Percentiles rank a stretch among this genome's conserved stretches.
Evolutionary conservation across 2,888 invertebrate species (phyloP).

Genomic region (Tryphoninae sp.): DNA sequence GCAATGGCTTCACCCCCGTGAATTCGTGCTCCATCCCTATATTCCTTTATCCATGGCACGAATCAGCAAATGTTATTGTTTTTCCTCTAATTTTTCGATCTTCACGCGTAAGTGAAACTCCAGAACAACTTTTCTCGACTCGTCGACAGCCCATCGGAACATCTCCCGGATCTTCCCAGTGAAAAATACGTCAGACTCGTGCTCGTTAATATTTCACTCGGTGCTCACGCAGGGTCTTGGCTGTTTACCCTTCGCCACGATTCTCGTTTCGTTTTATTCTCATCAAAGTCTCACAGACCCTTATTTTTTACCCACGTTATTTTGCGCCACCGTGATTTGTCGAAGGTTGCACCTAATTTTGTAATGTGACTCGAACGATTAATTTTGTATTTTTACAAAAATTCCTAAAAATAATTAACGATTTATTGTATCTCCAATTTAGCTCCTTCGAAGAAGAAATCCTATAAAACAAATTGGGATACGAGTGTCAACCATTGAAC

Average conservation of each 20-base stretch:
- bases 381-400: too few species aligned
- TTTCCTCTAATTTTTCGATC: not conserved
- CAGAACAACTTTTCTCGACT: slow-evolving; percentile 15
- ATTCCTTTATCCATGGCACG: too few species aligned
- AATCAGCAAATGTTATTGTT: too few species aligned
- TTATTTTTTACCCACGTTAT: slow-evolving; percentile 5
- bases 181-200: slow-evolving; percentile 62
- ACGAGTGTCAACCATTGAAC: not conserved
- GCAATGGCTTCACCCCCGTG: too few species aligned
- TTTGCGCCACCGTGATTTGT: not conserved
- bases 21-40: too few species aligned
- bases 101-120: slow-evolving; percentile 16
- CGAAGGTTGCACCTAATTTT: not conserved
- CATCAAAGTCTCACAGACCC: slow-evolving; percentile 26
- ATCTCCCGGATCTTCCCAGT: slow-evolving; percentile 51
- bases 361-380: not conserved
- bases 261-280: slow-evolving; percentile 12
- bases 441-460: not conserved
- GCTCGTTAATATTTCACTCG: slow-evolving; percentile 65
- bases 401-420: not conserved
- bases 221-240: slow-evolving; percentile 47
- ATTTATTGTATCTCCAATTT: not conserved
- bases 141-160: slow-evolving; percentile 11
- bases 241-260: slow-evolving; percentile 44
- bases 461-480: not conserved